phyloP scores from a whole-genome alignment of 2,113 vertebrate genomes.

The Suncus etruscus region DNA sequence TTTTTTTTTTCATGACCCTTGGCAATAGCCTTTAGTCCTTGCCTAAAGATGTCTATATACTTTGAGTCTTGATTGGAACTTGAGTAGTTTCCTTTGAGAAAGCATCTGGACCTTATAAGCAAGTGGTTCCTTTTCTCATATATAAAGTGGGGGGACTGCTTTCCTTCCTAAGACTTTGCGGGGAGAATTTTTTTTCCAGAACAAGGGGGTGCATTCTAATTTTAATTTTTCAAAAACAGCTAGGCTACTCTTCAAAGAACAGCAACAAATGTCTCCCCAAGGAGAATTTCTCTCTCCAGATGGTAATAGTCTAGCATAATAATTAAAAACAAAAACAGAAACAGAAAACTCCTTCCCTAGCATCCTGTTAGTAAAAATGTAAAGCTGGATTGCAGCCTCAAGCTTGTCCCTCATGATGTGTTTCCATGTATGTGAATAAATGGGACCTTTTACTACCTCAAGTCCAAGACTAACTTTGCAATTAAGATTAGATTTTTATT shows the following conservation, averaged over 20 bases:
- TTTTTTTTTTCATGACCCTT: no score
- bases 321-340: constrained; percentile 3
- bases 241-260: constrained; percentile 51
- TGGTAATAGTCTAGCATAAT: constrained; percentile 56
- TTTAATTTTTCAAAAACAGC: constrained; percentile 51
- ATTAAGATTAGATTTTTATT: neutral
- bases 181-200: neutral
- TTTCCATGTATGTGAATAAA: neutral
- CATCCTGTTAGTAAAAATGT: constrained; percentile 22
- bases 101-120: neutral
- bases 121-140: constrained; percentile 25
- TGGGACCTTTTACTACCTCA: neutral
- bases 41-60: neutral
- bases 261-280: constrained; percentile 53
- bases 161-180: neutral
- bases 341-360: constrained; percentile 8
- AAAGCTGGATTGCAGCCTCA: constrained; percentile 33
- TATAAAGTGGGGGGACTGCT: neutral
- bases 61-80: constrained; percentile 1
- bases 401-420: neutral
- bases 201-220: constrained; percentile 2
- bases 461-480: neutral
- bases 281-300: constrained; percentile 64
- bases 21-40: neutral
- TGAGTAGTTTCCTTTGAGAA: constrained; percentile 6